Evolutionary conservation across 1,140 invertebrate genomes (phyloP), one percentile per base, ranked within the genome.

Genomic region (Dermatophagoides farinae): DNA sequence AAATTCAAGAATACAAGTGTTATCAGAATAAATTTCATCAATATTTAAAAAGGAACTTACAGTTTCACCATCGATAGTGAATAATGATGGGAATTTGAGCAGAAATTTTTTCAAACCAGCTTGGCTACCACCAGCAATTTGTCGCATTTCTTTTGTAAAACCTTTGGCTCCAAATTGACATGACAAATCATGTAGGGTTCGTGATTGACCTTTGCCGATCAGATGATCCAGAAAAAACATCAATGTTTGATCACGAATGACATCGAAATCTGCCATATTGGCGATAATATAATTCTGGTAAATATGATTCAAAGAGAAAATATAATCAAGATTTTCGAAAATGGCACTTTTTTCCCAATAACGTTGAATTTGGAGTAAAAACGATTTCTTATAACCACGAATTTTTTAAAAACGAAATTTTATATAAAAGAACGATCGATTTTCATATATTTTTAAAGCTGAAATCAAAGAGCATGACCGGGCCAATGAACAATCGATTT

Each of bases 161-260:
- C 88, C 88, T 74, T 90, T 91, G 61, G 88, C 88, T 67, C 89
- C 88, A 74, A 93, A 93, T 73, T 93, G 88, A 75, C 91, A 96
- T 69, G 86, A 90, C 61, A 96, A 78, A 76, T 96, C 91, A 73
- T 96, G 91, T 64, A 96, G 76, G 49, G 89, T 92, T 69, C 91
- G 79, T 60, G 87, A 70, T 54, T 76, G 86, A 71, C 88, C 87
- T 75, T 91, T 92, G 71, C 93, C 88, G 77, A 95, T 79, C 58
- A 96, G 76, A 69, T 88, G 82, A 74, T 96, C 91, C 68, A 95
- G 82, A 74, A 95, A 95, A 74, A 96, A 96, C 66, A 96, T 78
- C 62, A 96, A 76, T 61, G 91, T 95, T 79, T 89, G 82, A 71
- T 96, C 93, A 69, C 87, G 78, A 64, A 87, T 84, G 72, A 85